Conservation (phyloP, 2,113 vertebrate species). For the Scomber japonicus region DNA sequence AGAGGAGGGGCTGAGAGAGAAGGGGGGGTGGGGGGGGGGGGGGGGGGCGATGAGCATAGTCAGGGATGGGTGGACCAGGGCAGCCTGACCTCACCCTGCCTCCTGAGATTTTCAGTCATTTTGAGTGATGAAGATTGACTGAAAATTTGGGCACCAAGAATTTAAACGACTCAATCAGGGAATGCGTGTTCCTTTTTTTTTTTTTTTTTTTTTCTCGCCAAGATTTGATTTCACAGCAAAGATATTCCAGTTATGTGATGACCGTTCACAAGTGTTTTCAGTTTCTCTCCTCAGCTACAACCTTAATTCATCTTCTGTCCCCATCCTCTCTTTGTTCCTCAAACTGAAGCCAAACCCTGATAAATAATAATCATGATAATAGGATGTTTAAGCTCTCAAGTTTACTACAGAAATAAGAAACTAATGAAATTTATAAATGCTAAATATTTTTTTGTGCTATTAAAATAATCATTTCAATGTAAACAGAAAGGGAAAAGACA, state of each 20-base stretch:
- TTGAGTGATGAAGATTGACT: constrained; percentile 42
- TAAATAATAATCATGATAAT: background rate
- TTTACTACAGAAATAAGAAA: background rate
- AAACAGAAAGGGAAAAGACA: background rate
- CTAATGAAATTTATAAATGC: background rate
- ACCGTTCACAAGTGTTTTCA: constrained; percentile 4
- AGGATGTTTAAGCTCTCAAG: background rate
- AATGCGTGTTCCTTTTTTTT: background rate
- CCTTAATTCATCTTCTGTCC: background rate
- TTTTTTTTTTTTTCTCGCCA: background rate
- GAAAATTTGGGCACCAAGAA: constrained; percentile 19
- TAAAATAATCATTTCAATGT: background rate
- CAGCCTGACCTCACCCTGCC: constrained; percentile 60
- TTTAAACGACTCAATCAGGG: constrained; percentile 15
- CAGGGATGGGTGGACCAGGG: constrained; percentile 11
- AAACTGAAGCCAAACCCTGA: background rate
- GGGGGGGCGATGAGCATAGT: background rate
- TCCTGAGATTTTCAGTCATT: constrained; percentile 31
- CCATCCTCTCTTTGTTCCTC: background rate
- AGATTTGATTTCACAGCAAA: constrained; percentile 53
- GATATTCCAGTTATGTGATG: constrained; percentile 1
- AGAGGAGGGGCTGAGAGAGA: constrained; percentile 20
- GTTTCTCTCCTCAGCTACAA: background rate
- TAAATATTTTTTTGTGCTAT: background rate
- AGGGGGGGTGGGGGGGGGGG: constrained; percentile 2